Conservation (phyloP, 2,797 vertebrate genomes). For the Lacerta bilineata region DNA sequence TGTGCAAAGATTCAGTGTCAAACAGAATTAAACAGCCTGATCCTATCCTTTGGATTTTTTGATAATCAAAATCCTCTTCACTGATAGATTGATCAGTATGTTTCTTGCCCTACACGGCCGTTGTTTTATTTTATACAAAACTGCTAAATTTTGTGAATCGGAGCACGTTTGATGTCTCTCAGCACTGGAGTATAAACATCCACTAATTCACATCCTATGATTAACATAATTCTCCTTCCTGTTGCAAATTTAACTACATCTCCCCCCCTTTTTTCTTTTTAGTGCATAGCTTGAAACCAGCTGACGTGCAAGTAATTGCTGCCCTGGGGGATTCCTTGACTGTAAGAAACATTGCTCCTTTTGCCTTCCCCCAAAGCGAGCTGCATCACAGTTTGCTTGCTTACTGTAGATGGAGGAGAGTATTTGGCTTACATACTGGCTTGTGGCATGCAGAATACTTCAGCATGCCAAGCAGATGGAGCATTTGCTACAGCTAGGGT, state of each 20-base stretch:
- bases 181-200: not conserved
- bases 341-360: conserved; percentile 78
- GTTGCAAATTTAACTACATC: conserved; percentile 29
- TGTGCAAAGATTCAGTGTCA: not conserved
- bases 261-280: conserved; percentile 51
- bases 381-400: not conserved
- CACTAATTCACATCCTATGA: not conserved
- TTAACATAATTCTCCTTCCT: not conserved
- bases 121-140: not conserved
- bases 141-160: conserved; percentile 1
- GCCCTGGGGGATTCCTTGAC: conserved; percentile 93
- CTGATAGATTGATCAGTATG: not conserved
- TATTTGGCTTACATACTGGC: conserved; percentile 14
- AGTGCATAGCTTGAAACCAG: conserved; percentile 90
- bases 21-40: not conserved
- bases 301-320: conserved; percentile 87
- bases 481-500: not conserved
- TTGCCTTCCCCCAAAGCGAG: conserved; percentile 30
- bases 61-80: not conserved
- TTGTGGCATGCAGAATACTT: not conserved
- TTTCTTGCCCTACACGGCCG: not conserved
- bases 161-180: not conserved
- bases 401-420: not conserved
- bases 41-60: not conserved
- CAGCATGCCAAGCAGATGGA: not conserved